Evolutionary conservation across 2,113 vertebrate genomes (phyloP), one percentile per base, ranked within the genome.

Genomic region (Agapornis roseicollis): DNA sequence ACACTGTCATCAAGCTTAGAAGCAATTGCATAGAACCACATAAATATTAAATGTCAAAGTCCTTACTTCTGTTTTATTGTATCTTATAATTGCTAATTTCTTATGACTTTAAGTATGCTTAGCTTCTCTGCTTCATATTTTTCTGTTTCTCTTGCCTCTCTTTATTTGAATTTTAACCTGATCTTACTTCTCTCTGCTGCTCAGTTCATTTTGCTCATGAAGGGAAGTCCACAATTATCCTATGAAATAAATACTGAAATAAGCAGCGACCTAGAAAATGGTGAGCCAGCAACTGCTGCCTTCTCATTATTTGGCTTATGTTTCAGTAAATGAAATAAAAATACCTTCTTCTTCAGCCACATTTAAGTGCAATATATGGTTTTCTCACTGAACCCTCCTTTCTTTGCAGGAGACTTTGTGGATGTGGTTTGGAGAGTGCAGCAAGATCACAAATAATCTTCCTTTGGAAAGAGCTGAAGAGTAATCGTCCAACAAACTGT

Each of bases 151-250:
- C 15, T 73, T 66, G 13, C 50, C 24, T 88, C 11, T 93, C 25
- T 91, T 92, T 94, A 74, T 94, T 56, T 92, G 64, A 70, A 25
- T 84, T 77, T 93, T 88, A 89, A 89, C 53, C 29, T 91, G 68
- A 72, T 90, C 42, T 84, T 83, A 58, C 42, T 35, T 80, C n/a
- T 68, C 55, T 80, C 68, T 93, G 29, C 37, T 85, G 42, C 28
- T 83, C 28, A 60, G 5, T 87, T 91, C 24, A 79, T 68, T 90
- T 90, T 88, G 17, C 22, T 65, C 4, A 17, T n/a, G 56, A 27
- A 92, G 80, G 52, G 72, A 92, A 94, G 29, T 71, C 47, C 69
- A 61, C 56, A 88, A 84, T 94, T 78, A 92, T 64, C 4, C 56
- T 41, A 18, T 65, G 44, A 81, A 86, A 84, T 35, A 93, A 86